Evolutionary conservation across 2,888 invertebrate species (phyloP).

Genomic region (Xylocampa areola): DNA sequence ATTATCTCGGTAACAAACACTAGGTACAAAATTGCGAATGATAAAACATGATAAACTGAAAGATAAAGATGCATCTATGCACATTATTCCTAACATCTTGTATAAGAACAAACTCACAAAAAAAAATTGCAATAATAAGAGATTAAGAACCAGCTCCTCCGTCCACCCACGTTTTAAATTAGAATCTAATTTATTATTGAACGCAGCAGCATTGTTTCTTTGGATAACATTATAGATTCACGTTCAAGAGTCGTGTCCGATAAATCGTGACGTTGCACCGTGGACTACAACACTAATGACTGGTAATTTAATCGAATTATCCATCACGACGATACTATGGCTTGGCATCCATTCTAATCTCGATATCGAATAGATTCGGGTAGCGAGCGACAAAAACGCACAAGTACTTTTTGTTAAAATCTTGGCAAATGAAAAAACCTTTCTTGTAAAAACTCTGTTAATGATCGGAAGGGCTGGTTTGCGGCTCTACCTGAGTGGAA

Average conservation of each 20-base stretch:
- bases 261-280: constrained; percentile 61
- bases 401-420: constrained; percentile 54
- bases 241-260: constrained; percentile 49
- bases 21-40: no score
- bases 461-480: constrained; percentile 58
- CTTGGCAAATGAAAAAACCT: constrained; percentile 32
- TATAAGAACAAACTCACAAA: no score
- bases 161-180: constrained; percentile 31
- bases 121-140: neutral
- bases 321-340: constrained; percentile 65
- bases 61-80: no score
- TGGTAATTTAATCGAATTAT: constrained; percentile 75
- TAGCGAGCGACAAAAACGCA: constrained; percentile 56
- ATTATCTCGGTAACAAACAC: no score
- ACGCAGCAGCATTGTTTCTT: constrained; percentile 43
- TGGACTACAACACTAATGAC: constrained; percentile 68
- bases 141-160: no score
- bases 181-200: constrained; percentile 39
- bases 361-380: constrained; percentile 57
- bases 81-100: no score
- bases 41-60: no score
- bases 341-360: constrained; percentile 59
- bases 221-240: constrained; percentile 43
- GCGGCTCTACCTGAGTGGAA: constrained; percentile 63
- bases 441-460: constrained; percentile 53